phyloP scores from a whole-genome alignment of 2,797 vertebrate genomes.

The Myripristis murdjan region DNA sequence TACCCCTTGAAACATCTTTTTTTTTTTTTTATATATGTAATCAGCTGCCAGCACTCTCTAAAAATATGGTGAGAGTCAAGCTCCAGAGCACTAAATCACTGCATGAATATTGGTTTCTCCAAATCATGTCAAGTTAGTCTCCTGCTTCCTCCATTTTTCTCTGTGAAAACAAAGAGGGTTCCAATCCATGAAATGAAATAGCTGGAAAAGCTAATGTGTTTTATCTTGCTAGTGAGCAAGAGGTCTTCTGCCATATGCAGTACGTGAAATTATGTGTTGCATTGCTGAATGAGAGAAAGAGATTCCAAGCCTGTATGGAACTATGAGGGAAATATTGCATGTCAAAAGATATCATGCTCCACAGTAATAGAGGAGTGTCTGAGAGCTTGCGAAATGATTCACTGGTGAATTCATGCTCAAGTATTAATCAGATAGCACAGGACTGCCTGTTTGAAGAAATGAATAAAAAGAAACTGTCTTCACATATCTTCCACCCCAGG shows the following conservation, averaged over 20 bases:
- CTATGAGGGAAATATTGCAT: slow-evolving; percentile 69
- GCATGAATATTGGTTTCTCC: slow-evolving; percentile 35
- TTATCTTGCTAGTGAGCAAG: slow-evolving; percentile 63
- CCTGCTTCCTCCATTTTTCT: slow-evolving; percentile 54
- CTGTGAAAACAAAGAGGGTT: slow-evolving; percentile 65
- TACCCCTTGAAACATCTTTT: background rate
- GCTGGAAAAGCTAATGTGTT: slow-evolving; percentile 73
- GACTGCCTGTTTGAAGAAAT: slow-evolving; percentile 62
- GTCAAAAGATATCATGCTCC: slow-evolving; percentile 76
- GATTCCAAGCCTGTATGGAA: slow-evolving; percentile 57
- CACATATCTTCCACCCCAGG: slow-evolving; percentile 58
- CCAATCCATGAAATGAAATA: slow-evolving; percentile 73
- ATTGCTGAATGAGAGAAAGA: slow-evolving; percentile 58
- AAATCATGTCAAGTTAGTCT: slow-evolving; percentile 65
- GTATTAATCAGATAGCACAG: slow-evolving; percentile 76
- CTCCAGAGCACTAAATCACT: background rate
- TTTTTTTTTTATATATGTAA: background rate
- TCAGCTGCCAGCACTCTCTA: background rate
- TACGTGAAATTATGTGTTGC: slow-evolving; percentile 68
- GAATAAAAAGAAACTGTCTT: slow-evolving; percentile 61
- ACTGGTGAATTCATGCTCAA: slow-evolving; percentile 68
- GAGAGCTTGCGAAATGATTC: slow-evolving; percentile 73
- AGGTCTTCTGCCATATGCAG: slow-evolving; percentile 53
- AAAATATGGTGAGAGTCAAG: background rate
- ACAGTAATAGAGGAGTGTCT: slow-evolving; percentile 73